Conservation (phyloP, 2,797 vertebrate genomes). For the Alexandromys oeconomus region DNA sequence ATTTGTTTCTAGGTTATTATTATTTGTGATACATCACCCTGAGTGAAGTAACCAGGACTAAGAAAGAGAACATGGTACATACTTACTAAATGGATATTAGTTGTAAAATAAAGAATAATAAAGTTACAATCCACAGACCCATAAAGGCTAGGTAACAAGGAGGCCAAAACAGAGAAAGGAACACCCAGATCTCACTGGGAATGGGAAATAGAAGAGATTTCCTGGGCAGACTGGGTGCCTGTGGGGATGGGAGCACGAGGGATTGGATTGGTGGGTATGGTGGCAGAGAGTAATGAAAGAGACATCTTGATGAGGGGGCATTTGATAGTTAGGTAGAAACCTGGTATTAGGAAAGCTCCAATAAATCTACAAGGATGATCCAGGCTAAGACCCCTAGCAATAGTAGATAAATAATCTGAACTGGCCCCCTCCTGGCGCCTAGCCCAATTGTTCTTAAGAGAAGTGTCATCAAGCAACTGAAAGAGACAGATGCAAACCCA, state of each 20-base stretch:
- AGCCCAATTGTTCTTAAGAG: background rate
- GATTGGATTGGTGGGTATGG: background rate
- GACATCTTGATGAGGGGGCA: background rate
- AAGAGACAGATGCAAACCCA: background rate
- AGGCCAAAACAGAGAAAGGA: fast-evolving
- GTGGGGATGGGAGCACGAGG: background rate
- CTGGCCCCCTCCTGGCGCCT: background rate
- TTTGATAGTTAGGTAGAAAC: background rate
- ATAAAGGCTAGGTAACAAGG: background rate
- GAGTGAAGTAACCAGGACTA: background rate
- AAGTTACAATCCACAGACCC: background rate
- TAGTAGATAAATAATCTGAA: background rate
- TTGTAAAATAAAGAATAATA: background rate
- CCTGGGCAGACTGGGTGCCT: background rate
- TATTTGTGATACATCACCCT: background rate
- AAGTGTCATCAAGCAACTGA: background rate
- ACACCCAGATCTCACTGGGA: background rate
- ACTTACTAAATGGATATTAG: background rate
- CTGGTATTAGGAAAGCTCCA: background rate
- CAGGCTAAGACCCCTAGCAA: background rate
- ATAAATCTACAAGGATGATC: background rate
- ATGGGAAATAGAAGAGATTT: background rate
- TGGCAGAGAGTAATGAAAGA: background rate
- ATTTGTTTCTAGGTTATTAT: too few species aligned
- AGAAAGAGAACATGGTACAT: background rate